These are phyloP conservation scores for Rutpela maculata DNA, from an alignment of 2,888 invertebrate species.

Conservation along the genomic window DNA sequence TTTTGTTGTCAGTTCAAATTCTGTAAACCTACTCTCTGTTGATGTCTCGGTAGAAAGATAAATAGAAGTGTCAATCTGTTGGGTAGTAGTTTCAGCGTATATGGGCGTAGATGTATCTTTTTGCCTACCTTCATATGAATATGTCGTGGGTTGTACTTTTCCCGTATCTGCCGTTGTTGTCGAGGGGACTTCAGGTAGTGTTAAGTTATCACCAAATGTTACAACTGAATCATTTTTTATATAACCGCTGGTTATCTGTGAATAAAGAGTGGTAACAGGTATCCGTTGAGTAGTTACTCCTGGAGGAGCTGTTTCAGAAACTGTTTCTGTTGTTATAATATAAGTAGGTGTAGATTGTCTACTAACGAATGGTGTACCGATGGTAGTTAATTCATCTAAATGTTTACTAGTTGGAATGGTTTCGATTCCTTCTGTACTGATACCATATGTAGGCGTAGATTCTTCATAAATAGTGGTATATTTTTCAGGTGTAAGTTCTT, in stretches of 20 bases:
- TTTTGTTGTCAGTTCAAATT: too few relatives aligned
- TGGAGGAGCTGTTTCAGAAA: not conserved
- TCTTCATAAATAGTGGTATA: slow-evolving; percentile 15
- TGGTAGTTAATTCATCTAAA: slow-evolving; percentile 45
- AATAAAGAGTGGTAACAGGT: not conserved
- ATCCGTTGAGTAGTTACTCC: not conserved
- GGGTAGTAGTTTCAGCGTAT: not conserved
- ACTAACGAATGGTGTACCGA: slow-evolving; percentile 31
- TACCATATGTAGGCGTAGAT: slow-evolving; percentile 4
- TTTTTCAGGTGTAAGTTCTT: slow-evolving; percentile 17
- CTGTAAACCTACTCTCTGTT: not conserved
- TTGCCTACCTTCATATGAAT: not conserved
- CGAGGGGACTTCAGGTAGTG: not conserved
- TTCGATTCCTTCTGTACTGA: slow-evolving; percentile 1
- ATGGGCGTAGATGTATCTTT: not conserved
- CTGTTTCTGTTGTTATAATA: slow-evolving; percentile 20
- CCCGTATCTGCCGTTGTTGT: not conserved
- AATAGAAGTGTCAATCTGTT: not conserved
- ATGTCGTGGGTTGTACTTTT: not conserved
- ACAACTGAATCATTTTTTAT: not conserved
- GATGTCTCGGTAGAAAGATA: not conserved
- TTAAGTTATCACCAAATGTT: not conserved
- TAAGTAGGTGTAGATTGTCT: slow-evolving; percentile 1
- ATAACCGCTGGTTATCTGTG: not conserved
- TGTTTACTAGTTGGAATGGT: slow-evolving; percentile 42